phyloP scores from a whole-genome alignment of 2,797 vertebrate genomes.

The Ctenosaura bakeri region DNA sequence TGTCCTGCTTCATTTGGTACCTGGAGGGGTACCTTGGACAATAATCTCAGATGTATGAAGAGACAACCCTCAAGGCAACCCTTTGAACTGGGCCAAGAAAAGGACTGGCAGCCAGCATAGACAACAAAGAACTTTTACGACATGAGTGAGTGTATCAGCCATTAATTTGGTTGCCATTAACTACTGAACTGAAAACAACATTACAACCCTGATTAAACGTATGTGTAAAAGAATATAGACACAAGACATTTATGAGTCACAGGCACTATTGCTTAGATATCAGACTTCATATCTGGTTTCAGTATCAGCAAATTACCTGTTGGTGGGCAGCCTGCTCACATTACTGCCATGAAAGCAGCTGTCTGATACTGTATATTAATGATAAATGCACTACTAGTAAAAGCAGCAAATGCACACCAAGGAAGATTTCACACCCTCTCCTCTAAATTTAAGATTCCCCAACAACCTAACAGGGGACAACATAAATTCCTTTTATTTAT shows the following conservation, averaged over 20 bases:
- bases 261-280: not conserved
- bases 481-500: not conserved
- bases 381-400: not conserved
- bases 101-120: not conserved
- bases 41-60: not conserved
- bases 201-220: not conserved
- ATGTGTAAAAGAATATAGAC: not conserved
- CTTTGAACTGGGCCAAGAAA: not conserved
- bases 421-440: not conserved
- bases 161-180: constrained; percentile 3
- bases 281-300: constrained; percentile 1
- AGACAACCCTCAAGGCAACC: not conserved
- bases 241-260: not conserved
- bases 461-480: not conserved
- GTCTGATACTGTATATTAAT: not conserved
- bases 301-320: not conserved
- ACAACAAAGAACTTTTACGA: not conserved
- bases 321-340: not conserved
- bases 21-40: not conserved
- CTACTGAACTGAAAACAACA: not conserved
- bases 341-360: not conserved
- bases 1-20: not conserved
- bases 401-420: not conserved
- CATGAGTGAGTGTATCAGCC: not conserved
- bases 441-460: not conserved